Evolutionary conservation across 2,113 vertebrate species (phyloP).

Genomic region (Pteropus alecto): DNA sequence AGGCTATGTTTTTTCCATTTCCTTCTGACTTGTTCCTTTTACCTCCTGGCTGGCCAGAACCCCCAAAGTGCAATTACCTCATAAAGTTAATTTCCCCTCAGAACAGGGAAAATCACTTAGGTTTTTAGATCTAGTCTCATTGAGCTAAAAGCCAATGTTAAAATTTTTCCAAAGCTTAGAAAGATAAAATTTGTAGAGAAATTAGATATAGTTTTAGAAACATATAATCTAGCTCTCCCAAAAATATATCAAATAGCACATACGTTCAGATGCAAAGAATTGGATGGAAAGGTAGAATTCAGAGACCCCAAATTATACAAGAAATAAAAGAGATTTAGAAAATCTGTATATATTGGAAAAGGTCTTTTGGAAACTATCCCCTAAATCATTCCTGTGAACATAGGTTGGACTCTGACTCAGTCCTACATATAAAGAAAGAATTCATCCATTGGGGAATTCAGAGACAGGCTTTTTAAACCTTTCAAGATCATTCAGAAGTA

Average conservation of each 20-base stretch:
- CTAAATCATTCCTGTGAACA: neutral
- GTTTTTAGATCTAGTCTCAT: neutral
- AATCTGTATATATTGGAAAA: neutral
- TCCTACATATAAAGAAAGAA: neutral
- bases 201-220: neutral
- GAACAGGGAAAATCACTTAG: neutral
- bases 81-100: neutral
- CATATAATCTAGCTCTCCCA: neutral
- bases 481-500: neutral
- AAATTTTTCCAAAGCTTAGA: neutral
- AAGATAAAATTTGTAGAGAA: neutral
- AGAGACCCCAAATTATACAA: neutral
- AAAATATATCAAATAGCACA: neutral
- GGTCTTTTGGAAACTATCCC: neutral
- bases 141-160: neutral
- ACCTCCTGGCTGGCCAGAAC: neutral
- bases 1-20: neutral
- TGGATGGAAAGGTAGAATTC: neutral
- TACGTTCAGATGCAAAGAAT: neutral
- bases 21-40: neutral
- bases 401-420: neutral
- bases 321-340: neutral
- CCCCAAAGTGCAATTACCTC: neutral
- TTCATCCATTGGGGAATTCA: neutral
- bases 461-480: neutral